Base-by-base conservation (phyloP, 2,797 vertebrate species). In the Fringilla coelebs region DNA sequence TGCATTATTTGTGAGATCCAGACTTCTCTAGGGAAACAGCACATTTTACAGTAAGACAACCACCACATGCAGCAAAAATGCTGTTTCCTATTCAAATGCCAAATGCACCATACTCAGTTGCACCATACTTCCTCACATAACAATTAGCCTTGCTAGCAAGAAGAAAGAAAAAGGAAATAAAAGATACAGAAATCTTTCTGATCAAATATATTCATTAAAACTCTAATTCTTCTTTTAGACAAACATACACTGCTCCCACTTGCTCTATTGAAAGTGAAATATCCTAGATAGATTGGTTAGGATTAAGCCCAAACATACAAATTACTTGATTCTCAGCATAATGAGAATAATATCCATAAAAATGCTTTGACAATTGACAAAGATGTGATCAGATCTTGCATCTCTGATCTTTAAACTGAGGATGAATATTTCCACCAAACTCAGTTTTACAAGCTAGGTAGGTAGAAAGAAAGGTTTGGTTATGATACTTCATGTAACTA, bases 11-110 rank as follows among this genome's bases (percentile, higher is more conserved):
- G 74, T 70, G 31, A 85, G 78, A 79, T 74, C 17, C 70, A 63
- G 74, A 72, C 88, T 93, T 71, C 85, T 89, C 89, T 72, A 84
- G 88, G 93, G 85, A 95, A 96, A 77, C 73, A 80, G 49, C 48
- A 76, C 18, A 58, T 58, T 95, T 79, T 91, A 38, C 26, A 89
- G 13, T 72, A 81, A 92, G 51, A 46, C 14, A 79, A 38, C 43
- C 3, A 36, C 17, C 31, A 74, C 26, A 90, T 22, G 55, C 49
- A 43, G 36, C 26, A 96, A 92, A 87, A 71, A 68, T 63, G 16
- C 49, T 82, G 28, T 73, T 88, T 18, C 94, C 10, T 81, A 24
- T 55, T 81, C 80, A 93, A 94, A 91, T 93, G 72, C 51, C 93
- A 96, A 93, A 72, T 46, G 14, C 20, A 73, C 32, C 54, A n/a